Conservation (phyloP, 1,140 invertebrate species). For the Camponotus vicinus region DNA sequence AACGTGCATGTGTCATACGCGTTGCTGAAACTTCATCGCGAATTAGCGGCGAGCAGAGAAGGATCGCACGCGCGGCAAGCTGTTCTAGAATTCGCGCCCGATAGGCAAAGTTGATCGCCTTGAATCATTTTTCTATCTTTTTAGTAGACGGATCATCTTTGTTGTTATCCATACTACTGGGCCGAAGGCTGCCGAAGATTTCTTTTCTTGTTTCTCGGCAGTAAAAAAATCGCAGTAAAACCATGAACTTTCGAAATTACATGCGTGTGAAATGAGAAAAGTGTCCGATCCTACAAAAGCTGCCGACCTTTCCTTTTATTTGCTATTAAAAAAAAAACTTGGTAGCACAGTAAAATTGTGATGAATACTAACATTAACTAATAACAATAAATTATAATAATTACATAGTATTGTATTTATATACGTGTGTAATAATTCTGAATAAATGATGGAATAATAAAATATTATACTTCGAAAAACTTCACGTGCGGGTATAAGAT, state of each 20-base stretch:
- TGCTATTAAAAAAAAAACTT: not conserved
- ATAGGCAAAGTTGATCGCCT: constrained; percentile 48
- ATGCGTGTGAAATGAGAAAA: not conserved
- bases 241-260: not conserved
- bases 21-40: constrained; percentile 40
- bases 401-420: not conserved
- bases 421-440: not conserved
- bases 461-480: too few species aligned
- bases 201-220: not conserved
- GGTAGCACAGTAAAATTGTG: not conserved
- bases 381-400: constrained; percentile 4
- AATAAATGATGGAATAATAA: too few species aligned
- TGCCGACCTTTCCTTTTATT: not conserved
- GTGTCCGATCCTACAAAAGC: not conserved
- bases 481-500: too few species aligned
- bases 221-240: constrained; percentile 26
- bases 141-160: constrained; percentile 17
- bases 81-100: constrained; percentile 13
- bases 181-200: not conserved
- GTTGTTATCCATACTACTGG: not conserved
- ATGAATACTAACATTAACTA: not conserved
- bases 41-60: constrained; percentile 47
- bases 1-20: constrained; percentile 33
- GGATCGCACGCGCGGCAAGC: not conserved
- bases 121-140: constrained; percentile 45